Base-by-base conservation (phyloP, 2,888 invertebrate genomes). In the Ectropis crepuscularia region DNA sequence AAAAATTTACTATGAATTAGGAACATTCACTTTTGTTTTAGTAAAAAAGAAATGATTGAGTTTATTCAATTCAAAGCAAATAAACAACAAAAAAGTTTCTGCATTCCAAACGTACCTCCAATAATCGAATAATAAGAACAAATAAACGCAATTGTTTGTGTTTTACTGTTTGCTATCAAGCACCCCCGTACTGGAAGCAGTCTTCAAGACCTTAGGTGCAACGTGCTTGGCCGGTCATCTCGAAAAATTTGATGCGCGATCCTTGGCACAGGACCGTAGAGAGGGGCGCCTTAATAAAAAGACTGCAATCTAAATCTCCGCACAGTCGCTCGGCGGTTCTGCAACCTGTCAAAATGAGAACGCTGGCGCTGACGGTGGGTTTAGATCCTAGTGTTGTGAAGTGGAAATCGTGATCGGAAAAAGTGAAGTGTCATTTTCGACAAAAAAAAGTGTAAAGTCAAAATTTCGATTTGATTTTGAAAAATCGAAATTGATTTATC, bases 311-410 rank as follows among this genome's bases (percentile, higher is more conserved):
- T 74, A 69, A 61, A 63, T 50, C 61, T 61, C 51, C 67, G 78
- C 68, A 69, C 89, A 90, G 89, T 89, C 87, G 85, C 83, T 81
- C 82, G 81, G 71, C 79, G 79, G 83, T 79, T 74, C 78, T 82
- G 80, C 85, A 80, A 74, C 71, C 69, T 77, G 72, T 73, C 83
- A 84, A 83, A 78, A 90, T 90, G 90, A 87, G 89, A 83, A 84
- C 87, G 85, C 86, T 88, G 81, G 81, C 86, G 72, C 74, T 85
- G 49, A 87, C 86, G 90, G 90, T 90, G 87, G 87, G 90, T 90
- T 49, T 73, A 75, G 71, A 74, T 74, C 72, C 69, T 70, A 77
- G 77, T 62, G 55, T 67, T 75, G 77, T 76, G 77, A 62, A 76
- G 78, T 74, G 74, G 16, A 55, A 53, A 53, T n/a, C 28, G 54